Conservation (phyloP, 1,140 invertebrate species). For the Bombus superbus region DNA sequence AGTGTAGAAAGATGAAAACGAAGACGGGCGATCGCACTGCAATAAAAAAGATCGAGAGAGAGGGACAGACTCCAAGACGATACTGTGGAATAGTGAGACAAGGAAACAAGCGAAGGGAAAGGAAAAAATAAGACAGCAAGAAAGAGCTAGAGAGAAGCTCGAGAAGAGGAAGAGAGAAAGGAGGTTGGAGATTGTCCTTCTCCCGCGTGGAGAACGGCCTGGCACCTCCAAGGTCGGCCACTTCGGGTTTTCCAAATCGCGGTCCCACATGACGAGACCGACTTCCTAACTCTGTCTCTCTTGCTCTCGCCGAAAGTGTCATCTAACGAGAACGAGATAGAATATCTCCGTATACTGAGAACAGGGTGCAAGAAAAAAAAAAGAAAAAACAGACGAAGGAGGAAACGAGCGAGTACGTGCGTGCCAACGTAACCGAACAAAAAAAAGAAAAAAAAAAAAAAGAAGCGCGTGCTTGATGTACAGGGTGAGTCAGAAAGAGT, state of each 20-base stretch:
- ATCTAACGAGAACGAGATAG: slow-evolving; percentile 11
- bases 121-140: no score
- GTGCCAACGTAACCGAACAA: slow-evolving; percentile 38
- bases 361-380: background rate
- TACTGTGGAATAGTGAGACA: background rate
- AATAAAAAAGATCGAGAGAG: background rate
- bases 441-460: slow-evolving; percentile 19
- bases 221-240: slow-evolving; percentile 74
- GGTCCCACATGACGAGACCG: slow-evolving; percentile 57
- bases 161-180: slow-evolving; percentile 41
- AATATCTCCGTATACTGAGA: background rate
- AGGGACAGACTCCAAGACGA: background rate
- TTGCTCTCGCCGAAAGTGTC: slow-evolving; percentile 25
- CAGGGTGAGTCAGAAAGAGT: slow-evolving; percentile 35
- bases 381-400: background rate
- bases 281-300: slow-evolving; percentile 75
- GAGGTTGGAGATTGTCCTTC: slow-evolving; percentile 45
- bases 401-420: background rate
- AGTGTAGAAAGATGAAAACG: background rate
- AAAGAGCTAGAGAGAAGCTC: slow-evolving; percentile 5
- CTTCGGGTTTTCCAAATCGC: slow-evolving; percentile 77
- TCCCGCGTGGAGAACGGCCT: slow-evolving; percentile 61
- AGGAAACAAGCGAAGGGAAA: background rate
- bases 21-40: background rate
- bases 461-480: background rate